phyloP scores from a whole-genome alignment of 2,113 vertebrate species.

The Varanus komodoensis region DNA sequence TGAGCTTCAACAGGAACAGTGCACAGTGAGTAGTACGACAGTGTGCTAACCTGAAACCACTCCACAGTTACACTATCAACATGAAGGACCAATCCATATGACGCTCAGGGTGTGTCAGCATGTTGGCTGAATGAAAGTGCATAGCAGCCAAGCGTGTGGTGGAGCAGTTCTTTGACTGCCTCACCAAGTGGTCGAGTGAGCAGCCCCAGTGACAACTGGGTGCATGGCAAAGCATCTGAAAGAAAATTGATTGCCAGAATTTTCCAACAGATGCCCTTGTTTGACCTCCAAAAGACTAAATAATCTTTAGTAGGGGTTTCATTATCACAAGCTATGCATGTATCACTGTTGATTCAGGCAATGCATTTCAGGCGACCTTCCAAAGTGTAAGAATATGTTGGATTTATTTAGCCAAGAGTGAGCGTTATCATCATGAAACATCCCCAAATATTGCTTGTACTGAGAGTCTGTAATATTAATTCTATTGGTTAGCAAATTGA shows the following conservation, averaged over 20 bases:
- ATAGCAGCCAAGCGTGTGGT: background rate
- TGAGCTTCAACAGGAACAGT: background rate
- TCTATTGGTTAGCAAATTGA: background rate
- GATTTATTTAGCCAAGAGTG: background rate
- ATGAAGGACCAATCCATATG: background rate
- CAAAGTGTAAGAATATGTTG: background rate
- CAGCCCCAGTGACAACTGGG: background rate
- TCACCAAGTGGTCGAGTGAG: background rate
- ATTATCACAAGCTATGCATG: slow-evolving; percentile 3
- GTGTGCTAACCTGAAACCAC: background rate
- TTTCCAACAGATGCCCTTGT: background rate
- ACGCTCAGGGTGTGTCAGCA: too few relatives aligned
- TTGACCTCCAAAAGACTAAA: background rate
- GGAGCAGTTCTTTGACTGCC: background rate
- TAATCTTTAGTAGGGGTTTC: background rate
- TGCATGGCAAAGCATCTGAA: background rate
- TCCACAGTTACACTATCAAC: background rate
- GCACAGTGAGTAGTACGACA: background rate
- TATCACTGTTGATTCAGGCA: slow-evolving; percentile 33
- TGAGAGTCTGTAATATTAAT: background rate
- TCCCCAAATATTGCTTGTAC: background rate
- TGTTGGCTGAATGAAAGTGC: background rate
- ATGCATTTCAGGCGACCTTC: background rate
- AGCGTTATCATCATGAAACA: slow-evolving; percentile 14
- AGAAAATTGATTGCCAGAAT: background rate